Percentiles rank a stretch among this genome's conserved stretches.
phyloP scores from a whole-genome alignment of 2,113 vertebrate genomes.

The Microcebus jonahi region DNA sequence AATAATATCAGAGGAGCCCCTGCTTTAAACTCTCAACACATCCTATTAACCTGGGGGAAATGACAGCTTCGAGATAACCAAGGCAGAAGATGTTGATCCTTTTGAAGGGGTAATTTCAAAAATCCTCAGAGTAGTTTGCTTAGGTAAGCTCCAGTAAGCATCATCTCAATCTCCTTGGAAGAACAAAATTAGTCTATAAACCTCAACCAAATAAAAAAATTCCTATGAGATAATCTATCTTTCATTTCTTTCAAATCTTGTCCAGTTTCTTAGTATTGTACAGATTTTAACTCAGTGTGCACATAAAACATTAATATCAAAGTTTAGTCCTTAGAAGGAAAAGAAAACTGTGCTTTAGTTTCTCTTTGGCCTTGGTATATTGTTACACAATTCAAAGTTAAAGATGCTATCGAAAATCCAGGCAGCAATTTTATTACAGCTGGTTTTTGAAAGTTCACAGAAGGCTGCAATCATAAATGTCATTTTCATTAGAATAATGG shows the following conservation, averaged over 20 bases:
- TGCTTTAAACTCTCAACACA: background rate
- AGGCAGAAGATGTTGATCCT: background rate
- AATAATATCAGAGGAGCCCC: background rate
- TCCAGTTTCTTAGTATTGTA: background rate
- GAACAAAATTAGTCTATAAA: background rate
- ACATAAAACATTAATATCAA: background rate
- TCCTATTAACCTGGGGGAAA: background rate
- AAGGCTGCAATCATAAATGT: background rate
- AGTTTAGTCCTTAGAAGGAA: background rate
- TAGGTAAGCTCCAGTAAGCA: background rate
- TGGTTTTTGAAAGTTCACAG: slow-evolving; percentile 50
- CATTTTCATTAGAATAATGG: slow-evolving; percentile 57
- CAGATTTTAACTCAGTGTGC: background rate
- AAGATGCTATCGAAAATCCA: background rate
- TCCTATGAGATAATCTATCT: background rate
- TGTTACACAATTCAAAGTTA: background rate
- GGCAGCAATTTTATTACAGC: background rate
- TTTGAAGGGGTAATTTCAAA: background rate
- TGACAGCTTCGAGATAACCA: background rate
- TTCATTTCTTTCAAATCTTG: background rate
- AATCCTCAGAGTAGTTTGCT: background rate
- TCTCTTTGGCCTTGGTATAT: background rate
- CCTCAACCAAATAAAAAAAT: background rate
- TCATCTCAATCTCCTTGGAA: background rate
- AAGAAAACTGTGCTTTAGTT: background rate